Conservation (phyloP, 2,797 vertebrate species). For the Pteronotus mesoamericanus region DNA sequence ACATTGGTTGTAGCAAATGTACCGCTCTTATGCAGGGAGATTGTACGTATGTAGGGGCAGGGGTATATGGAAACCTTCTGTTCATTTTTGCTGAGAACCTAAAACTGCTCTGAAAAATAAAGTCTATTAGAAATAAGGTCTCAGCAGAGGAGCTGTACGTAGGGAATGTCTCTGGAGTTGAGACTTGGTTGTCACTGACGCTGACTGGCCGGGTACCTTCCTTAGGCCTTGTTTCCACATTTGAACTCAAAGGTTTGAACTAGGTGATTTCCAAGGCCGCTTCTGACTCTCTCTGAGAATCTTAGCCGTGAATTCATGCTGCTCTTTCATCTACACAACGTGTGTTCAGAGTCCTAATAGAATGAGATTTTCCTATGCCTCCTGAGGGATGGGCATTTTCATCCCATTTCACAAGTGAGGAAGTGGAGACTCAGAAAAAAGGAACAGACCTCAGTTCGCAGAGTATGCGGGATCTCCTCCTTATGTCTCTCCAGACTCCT, state of each 20-base stretch:
- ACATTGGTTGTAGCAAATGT: not conserved
- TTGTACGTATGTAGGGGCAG: rapidly evolving
- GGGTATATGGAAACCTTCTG: not conserved
- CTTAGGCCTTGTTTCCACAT: not conserved
- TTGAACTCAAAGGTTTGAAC: not conserved
- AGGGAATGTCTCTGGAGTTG: not conserved
- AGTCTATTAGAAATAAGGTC: not conserved
- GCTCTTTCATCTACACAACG: not conserved
- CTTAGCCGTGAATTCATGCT: not conserved
- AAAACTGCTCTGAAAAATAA: not conserved
- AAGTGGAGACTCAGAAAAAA: not conserved
- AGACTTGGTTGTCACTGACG: not conserved
- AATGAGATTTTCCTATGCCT: not conserved
- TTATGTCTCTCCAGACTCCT: not conserved
- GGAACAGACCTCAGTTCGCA: not conserved
- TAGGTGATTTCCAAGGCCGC: not conserved
- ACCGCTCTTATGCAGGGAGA: no score
- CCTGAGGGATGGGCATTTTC: not conserved
- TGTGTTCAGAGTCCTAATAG: not conserved
- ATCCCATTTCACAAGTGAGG: not conserved
- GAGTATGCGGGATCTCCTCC: not conserved
- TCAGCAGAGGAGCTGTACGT: not conserved
- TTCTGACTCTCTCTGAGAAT: not conserved
- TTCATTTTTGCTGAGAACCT: not conserved
- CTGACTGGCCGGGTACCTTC: not conserved